Evolutionary conservation across 2,797 vertebrate genomes (phyloP), one percentile per base, ranked within the genome.

Genomic region (Carapus acus): DNA sequence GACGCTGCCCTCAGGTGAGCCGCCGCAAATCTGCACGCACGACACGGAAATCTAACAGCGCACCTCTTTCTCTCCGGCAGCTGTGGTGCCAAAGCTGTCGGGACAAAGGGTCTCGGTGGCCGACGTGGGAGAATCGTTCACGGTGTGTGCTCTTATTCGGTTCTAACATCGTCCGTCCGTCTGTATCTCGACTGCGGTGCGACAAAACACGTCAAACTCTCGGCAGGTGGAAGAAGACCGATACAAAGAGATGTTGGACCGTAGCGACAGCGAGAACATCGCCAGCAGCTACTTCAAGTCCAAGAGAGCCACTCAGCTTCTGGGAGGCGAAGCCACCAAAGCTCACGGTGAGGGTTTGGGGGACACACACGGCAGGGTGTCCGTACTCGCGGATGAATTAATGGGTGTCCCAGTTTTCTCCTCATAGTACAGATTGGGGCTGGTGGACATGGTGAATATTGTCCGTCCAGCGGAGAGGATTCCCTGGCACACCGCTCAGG

Each of bases 281-380:
- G 90, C 93, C 75, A 92, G 71, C 59, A 92, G 86, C 79, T 94
- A 92, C 83, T 94, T 96, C 69, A 88, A 81, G 65, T 73, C 85
- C 9, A 90, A 82, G 58, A 82, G 91, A 40, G 75, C 89, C 63
- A 90, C 65, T 65, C 88, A 85, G 49, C 85, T 93, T 68, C 87
- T 93, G 29, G 83, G 78, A 6, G 55, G 52, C 0, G 84, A 91
- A 2, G 45, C 79, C 0, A 43, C 68, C 47, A 86, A 83, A 72
- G 89, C 74, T 58, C 82, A 88, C 7, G 65, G 88, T 89, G 51
- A 84, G 83, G 49, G n/a, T 14, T 21, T 19, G 23, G 54, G 29
- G 56, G 36, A n/a, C 8, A 2, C 20, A 37, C 49, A 18, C 6
- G 31, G 7, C 18, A 23, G 17, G 4, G n/a, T 7, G 4, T 15